Conservation (phyloP, 2,888 invertebrate species). For the Ormia ochracea region DNA sequence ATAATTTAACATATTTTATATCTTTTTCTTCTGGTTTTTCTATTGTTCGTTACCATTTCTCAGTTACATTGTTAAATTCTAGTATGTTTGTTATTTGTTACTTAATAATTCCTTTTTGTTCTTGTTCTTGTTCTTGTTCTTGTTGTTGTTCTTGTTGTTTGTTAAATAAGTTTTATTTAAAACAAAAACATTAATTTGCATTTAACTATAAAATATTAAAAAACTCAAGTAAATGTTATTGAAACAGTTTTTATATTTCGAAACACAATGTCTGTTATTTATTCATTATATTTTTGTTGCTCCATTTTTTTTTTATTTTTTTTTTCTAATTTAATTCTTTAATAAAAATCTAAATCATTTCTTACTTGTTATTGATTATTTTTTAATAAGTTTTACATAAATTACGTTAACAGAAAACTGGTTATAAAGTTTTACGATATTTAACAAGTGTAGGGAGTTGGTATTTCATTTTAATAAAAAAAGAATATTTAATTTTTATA, state of each 20-base stretch:
- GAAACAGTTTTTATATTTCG: neutral
- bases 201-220: conserved; percentile 52
- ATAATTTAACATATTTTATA: conserved; percentile 65
- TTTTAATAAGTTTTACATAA: conserved; percentile 7
- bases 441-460: conserved; percentile 40
- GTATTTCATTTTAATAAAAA: conserved; percentile 28
- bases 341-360: conserved; percentile 1
- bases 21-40: conserved; percentile 37
- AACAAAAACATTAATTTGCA: conserved; percentile 6
- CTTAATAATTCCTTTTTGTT: neutral
- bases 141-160: conserved; percentile 30
- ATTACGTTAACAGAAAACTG: conserved; percentile 10
- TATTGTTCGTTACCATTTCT: conserved; percentile 52
- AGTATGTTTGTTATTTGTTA: conserved; percentile 20
- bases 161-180: conserved; percentile 27
- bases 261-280: conserved; percentile 9
- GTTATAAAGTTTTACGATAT: conserved; percentile 12
- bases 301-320: neutral
- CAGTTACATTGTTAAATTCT: conserved; percentile 62
- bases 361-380: neutral
- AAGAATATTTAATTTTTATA: conserved; percentile 8
- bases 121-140: conserved; percentile 7
- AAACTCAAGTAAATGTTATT: neutral
- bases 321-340: conserved; percentile 12
- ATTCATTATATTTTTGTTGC: neutral